A percentile compares a stretch with the other conserved stretches of the same genome.
phyloP scores from a whole-genome alignment of 2,888 invertebrate genomes.

The Clostera curtula region DNA sequence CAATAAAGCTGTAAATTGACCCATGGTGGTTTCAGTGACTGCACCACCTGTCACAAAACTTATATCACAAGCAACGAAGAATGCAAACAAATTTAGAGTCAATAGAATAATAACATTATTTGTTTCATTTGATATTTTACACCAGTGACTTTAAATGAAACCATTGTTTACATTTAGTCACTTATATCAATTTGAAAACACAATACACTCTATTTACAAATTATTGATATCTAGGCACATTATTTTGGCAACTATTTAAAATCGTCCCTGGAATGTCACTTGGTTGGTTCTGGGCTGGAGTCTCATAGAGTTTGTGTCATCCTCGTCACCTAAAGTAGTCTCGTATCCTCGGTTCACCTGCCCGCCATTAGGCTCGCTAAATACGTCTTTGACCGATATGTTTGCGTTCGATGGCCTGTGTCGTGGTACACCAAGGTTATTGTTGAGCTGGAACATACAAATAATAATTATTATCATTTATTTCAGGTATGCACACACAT shows the following conservation, averaged over 20 bases:
- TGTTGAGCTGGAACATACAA: slow-evolving; percentile 66
- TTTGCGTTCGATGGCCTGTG: slow-evolving; percentile 85
- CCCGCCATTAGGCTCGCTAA: slow-evolving; percentile 81
- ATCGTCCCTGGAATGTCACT: slow-evolving; percentile 75
- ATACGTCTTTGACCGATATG: slow-evolving; percentile 87
- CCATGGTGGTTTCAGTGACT: slow-evolving; percentile 33
- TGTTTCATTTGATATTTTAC: too few relatives aligned
- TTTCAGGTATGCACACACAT: too few relatives aligned
- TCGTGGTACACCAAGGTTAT: slow-evolving; percentile 77
- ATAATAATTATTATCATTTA: too few relatives aligned
- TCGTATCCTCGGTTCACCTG: slow-evolving; percentile 87
- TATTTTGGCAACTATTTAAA: slow-evolving; percentile 51
- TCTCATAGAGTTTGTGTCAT: slow-evolving; percentile 82
- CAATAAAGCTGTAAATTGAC: slow-evolving; percentile 41
- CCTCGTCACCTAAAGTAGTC: slow-evolving; percentile 77
- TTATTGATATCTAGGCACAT: slow-evolving; percentile 20
- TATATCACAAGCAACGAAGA: slow-evolving; percentile 57
- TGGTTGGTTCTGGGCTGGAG: slow-evolving; percentile 80
- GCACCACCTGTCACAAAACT: slow-evolving; percentile 28
- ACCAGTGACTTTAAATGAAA: too few relatives aligned
- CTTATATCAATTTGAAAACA: slow-evolving; percentile 14
- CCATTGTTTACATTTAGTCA: too few relatives aligned
- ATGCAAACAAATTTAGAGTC: slow-evolving; percentile 24
- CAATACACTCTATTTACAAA: slow-evolving; percentile 20
- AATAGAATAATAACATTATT: too few relatives aligned